Percentiles rank a stretch among this genome's conserved stretches.
phyloP scores from a whole-genome alignment of 1,140 invertebrate species.

The Schlechtendalia chinensis region DNA sequence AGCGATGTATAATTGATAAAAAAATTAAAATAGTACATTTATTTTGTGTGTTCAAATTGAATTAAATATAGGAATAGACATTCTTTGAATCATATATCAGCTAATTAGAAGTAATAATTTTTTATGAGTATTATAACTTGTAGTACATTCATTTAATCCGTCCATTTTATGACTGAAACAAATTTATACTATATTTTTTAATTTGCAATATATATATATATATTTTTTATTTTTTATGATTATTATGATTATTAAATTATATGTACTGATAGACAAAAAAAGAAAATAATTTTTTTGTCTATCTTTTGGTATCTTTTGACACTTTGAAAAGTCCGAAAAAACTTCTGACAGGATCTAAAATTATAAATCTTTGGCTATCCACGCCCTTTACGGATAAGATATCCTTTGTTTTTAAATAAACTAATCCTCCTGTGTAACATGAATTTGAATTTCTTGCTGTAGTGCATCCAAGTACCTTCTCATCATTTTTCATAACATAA shows the following conservation, averaged over 20 bases:
- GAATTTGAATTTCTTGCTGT: slow-evolving; percentile 53
- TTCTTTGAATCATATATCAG: not conserved
- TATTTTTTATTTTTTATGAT: slow-evolving; percentile 22
- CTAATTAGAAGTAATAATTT: not conserved
- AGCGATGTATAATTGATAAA: not conserved
- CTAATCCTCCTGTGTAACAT: slow-evolving; percentile 56
- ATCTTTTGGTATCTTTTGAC: not conserved
- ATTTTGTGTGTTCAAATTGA: not conserved
- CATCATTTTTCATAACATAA: slow-evolving; percentile 55
- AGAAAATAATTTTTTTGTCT: not conserved
- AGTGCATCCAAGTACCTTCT: slow-evolving; percentile 56
- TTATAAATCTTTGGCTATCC: slow-evolving; percentile 56
- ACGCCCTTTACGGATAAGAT: slow-evolving; percentile 55
- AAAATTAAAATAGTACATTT: not conserved
- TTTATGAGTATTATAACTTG: not conserved
- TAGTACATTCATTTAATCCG: not conserved
- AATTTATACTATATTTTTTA: slow-evolving; percentile 26
- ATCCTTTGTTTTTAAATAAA: slow-evolving; percentile 55
- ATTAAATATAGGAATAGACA: not conserved
- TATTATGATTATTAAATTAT: slow-evolving; percentile 23
- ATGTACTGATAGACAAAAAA: not conserved
- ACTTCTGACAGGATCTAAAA: slow-evolving; percentile 57
- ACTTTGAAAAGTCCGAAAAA: slow-evolving; percentile 57
- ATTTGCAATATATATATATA: not conserved
- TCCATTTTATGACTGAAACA: not conserved